Evolutionary conservation across 2,797 vertebrate genomes (phyloP).

Genomic region (Diglossa cyanea): DNA sequence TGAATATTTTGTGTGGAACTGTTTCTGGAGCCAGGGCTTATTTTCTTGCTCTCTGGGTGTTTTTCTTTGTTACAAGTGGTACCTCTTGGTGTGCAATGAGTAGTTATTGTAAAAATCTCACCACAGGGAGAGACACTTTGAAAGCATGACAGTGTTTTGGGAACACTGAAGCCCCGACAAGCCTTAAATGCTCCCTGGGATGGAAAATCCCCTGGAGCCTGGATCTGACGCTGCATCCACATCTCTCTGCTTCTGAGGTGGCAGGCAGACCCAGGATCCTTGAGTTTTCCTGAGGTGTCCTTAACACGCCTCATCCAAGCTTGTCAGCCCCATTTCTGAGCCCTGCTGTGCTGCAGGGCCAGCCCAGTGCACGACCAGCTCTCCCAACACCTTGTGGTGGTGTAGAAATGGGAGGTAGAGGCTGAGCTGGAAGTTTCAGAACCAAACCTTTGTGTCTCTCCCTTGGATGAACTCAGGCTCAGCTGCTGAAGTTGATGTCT

Average conservation of each 20-base stretch:
- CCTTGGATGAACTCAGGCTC: neutral
- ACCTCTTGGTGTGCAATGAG: neutral
- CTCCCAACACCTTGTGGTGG: rapidly evolving
- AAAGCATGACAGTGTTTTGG: neutral
- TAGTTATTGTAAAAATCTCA: neutral
- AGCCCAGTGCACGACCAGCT: neutral
- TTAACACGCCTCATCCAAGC: neutral
- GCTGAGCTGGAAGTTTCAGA: neutral
- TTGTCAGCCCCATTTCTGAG: rapidly evolving
- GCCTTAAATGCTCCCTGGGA: neutral
- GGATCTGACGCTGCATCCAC: rapidly evolving
- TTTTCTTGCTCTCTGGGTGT: neutral
- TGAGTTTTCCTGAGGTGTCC: neutral
- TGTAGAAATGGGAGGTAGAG: rapidly evolving
- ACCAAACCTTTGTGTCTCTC: neutral
- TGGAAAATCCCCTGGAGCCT: neutral
- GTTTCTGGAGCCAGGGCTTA: neutral
- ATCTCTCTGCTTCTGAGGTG: neutral
- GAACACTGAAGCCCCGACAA: neutral
- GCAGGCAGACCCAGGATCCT: neutral
- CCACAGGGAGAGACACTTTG: neutral
- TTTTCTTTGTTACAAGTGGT: neutral
- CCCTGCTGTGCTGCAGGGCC: neutral
- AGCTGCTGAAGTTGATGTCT: neutral
- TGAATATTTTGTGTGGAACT: neutral